These are phyloP conservation scores for Antitype chi DNA, from an alignment of 2,888 invertebrate genomes.

Conservation along the genomic window DNA sequence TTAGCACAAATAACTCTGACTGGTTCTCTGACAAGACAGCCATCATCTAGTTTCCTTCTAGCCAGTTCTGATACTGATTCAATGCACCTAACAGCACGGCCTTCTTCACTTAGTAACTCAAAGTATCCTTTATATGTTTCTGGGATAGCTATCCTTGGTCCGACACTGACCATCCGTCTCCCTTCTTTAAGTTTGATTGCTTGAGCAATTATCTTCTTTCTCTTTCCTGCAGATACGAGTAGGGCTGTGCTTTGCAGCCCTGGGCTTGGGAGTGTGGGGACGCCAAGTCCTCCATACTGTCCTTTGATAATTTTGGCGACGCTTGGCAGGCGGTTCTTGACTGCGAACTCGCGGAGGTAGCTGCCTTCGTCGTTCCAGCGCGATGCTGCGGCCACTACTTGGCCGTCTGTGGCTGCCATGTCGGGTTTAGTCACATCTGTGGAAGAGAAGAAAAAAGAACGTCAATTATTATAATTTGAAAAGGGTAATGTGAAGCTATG, in stretches of 20 bases:
- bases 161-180: constrained; percentile 94
- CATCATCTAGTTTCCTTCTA: constrained; percentile 93
- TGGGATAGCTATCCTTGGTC: constrained; percentile 96
- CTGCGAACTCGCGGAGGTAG: constrained; percentile 94
- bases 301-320: constrained; percentile 98
- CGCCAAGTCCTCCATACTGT: constrained; percentile 97
- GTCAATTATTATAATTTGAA: constrained; percentile 2
- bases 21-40: constrained; percentile 95
- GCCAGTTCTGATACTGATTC: constrained; percentile 96
- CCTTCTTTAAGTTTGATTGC: constrained; percentile 98
- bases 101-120: constrained; percentile 98
- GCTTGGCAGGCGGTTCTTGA: constrained; percentile 94
- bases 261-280: constrained; percentile 96
- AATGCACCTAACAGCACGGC: constrained; percentile 96
- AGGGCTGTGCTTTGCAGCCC: constrained; percentile 96
- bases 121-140: constrained; percentile 98
- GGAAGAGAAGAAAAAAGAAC: constrained; percentile 72
- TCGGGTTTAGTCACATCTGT: constrained; percentile 89
- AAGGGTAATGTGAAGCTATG: background rate
- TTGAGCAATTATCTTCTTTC: constrained; percentile 96
- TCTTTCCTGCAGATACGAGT: constrained; percentile 95
- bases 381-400: constrained; percentile 96
- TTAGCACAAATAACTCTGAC: constrained; percentile 93
- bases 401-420: constrained; percentile 97
- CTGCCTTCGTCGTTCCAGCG: constrained; percentile 94